phyloP scores from a whole-genome alignment of 92 coral and sea anemone genomes.

The Micromussa lordhowensis region DNA sequence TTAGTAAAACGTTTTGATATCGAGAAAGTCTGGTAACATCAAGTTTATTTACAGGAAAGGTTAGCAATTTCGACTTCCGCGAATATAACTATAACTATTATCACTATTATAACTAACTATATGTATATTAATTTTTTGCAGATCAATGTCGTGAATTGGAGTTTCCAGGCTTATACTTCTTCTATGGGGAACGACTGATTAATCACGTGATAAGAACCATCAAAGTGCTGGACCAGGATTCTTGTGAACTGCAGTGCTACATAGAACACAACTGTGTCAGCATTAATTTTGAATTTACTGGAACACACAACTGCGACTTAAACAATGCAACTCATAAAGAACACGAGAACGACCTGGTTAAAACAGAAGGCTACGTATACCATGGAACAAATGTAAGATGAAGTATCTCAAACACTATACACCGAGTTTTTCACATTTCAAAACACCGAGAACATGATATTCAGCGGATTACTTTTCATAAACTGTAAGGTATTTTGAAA shows the following conservation, averaged over 20 bases:
- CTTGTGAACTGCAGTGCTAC: not conserved
- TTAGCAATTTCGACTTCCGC: too few relatives aligned
- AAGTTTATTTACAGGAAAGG: too few relatives aligned
- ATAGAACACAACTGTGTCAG: not conserved
- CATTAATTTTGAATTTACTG: not conserved
- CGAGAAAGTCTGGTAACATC: too few relatives aligned
- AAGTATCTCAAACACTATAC: not conserved
- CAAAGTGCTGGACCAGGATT: not conserved
- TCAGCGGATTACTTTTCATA: not conserved
- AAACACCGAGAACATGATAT: not conserved
- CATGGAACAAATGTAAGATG: conserved; percentile 28
- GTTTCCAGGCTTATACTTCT: not conserved
- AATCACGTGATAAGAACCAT: not conserved
- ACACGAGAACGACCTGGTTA: conserved; percentile 9
- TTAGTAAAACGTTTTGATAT: too few relatives aligned
- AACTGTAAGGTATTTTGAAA: too few relatives aligned
- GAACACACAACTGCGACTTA: conserved; percentile 12
- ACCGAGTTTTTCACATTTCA: not conserved
- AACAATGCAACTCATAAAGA: not conserved
- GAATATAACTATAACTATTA: too few relatives aligned
- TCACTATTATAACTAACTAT: too few relatives aligned
- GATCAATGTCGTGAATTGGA: not conserved
- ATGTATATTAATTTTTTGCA: too few relatives aligned
- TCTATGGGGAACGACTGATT: not conserved
- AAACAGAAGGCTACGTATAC: not conserved